These are phyloP conservation scores for Aspiorhynchus laticeps DNA, from an alignment of 2,113 vertebrate genomes.

Conservation along the genomic window DNA sequence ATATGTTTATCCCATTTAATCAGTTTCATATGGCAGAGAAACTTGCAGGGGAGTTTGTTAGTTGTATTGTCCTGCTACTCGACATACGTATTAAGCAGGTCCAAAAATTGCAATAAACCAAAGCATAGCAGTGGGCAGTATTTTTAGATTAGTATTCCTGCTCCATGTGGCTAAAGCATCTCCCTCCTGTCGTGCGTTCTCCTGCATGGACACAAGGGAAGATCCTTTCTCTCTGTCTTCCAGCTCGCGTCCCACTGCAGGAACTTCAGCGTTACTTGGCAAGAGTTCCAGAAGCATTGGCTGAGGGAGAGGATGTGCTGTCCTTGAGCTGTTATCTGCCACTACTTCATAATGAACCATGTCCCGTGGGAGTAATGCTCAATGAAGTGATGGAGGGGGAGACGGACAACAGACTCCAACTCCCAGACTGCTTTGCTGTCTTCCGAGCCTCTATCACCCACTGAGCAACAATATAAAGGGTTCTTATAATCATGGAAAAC, in stretches of 20 bases:
- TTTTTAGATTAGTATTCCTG: not conserved
- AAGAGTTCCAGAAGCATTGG: conserved; percentile 33
- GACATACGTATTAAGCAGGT: not conserved
- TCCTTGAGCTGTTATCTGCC: conserved; percentile 39
- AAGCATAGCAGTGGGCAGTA: not conserved
- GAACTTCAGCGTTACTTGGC: conserved; percentile 38
- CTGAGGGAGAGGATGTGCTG: conserved; percentile 33
- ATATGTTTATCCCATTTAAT: not conserved
- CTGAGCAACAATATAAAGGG: not conserved
- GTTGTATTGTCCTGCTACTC: not conserved
- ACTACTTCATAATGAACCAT: conserved; percentile 28
- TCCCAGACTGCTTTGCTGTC: conserved; percentile 33
- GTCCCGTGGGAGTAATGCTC: conserved; percentile 30
- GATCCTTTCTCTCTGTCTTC: conserved; percentile 10
- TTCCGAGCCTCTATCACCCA: not conserved
- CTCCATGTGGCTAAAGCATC: not conserved
- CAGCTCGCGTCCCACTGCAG: conserved; percentile 8
- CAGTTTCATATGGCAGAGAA: not conserved
- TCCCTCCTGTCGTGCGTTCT: not conserved
- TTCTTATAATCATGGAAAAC: not conserved
- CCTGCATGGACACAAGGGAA: not conserved
- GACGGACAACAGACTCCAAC: conserved; percentile 7
- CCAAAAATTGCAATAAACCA: not conserved
- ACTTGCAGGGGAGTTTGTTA: not conserved
- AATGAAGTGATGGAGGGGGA: not conserved